Evolutionary conservation across 2,888 invertebrate species (phyloP), one percentile per base, ranked within the genome.

Genomic region (Odontothrips loti): DNA sequence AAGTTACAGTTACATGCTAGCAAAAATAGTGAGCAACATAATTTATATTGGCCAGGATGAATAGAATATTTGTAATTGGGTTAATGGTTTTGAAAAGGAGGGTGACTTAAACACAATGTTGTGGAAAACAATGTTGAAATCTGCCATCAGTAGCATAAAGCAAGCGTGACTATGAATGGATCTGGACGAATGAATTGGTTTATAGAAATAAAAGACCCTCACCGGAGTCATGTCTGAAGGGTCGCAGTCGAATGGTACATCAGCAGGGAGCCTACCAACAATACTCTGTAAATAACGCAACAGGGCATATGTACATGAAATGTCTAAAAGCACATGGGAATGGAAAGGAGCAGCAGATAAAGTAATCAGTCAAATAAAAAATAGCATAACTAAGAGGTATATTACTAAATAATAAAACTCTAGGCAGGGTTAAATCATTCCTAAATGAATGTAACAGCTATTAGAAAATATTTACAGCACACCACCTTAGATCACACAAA

Each of bases 211-310:
- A 27, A 27, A 75, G 68, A 27, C 68, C 68, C 68, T 75, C 68
- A 75, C 68, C 68, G 27, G 27, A 75, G 23, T 75, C 68, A 75
- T 75, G 68, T 75, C 68, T 75, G 68, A 75, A 27, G 68, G 68
- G 68, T 75, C 27, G 68, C 68, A 75, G 68, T 75, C 27, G 68
- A 75, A 75, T 23, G 68, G 68, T 27, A 27, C 27, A 75, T 27
- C 68, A 75, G 23, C 68, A 75, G 23, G 23, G 68, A 9, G 68
- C 68, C 68, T 75, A 58, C 12, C 58, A 58, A 58, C 58, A 58
- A 58, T 58, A 75, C 68, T 75, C 68, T 75, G 68, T 75, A 75
- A 75, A 75, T 75, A 75, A 75, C 27, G 68, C n/a, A 75, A 75
- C 68, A 75, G 12, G 68, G 23, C 68, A 27, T 75, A 75, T 75